Percentiles rank a stretch among this genome's conserved stretches.
Evolutionary conservation across 2,113 vertebrate species (phyloP).

Genomic region (Erinaceus europaeus): DNA sequence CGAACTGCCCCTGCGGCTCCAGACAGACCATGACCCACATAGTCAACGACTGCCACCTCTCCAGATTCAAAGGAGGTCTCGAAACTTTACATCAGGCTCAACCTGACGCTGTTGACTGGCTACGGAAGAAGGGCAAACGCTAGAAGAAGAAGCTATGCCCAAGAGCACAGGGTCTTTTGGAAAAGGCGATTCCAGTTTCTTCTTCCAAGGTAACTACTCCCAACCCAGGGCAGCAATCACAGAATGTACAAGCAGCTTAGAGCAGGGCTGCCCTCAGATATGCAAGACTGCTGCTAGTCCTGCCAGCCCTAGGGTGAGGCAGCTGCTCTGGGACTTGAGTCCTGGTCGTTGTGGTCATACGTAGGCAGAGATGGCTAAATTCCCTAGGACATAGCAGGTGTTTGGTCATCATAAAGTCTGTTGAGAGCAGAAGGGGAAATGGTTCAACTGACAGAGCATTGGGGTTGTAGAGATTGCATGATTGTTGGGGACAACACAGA

Average conservation of each 20-base stretch:
- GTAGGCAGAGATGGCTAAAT: neutral
- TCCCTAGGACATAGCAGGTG: neutral
- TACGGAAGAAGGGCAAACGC: too few relatives aligned
- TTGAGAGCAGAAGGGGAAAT: neutral
- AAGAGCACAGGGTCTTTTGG: neutral
- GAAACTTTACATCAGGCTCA: too few relatives aligned
- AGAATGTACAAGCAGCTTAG: neutral
- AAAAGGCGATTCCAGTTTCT: neutral
- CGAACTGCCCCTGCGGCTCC: too few relatives aligned
- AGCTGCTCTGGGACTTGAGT: neutral
- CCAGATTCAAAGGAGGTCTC: too few relatives aligned
- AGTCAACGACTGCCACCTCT: too few relatives aligned
- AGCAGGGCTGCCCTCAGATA: neutral
- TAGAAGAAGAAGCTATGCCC: too few relatives aligned
- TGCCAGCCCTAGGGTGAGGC: neutral
- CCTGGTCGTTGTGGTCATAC: neutral
- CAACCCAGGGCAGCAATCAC: neutral
- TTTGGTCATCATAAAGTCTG: neutral
- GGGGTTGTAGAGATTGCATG: too few relatives aligned
- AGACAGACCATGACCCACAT: too few relatives aligned
- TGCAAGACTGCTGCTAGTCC: neutral
- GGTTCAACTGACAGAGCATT: too few relatives aligned
- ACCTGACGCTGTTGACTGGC: too few relatives aligned
- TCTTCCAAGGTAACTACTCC: neutral
- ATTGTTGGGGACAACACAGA: too few relatives aligned